Evolutionary conservation across 2,113 vertebrate species (phyloP).

Genomic region (Epinephelus lanceolatus): DNA sequence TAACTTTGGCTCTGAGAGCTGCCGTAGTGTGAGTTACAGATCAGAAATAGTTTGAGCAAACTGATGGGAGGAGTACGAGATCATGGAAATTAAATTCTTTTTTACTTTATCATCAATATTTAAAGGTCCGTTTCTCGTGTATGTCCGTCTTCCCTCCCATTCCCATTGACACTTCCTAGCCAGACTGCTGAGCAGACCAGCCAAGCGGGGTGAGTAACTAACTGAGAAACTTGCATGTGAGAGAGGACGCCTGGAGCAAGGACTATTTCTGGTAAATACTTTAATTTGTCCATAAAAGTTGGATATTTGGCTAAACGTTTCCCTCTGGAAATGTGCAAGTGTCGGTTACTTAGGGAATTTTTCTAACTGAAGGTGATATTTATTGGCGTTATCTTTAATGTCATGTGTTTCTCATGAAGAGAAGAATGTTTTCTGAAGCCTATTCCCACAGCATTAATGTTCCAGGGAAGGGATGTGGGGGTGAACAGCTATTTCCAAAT

Average conservation of each 20-base stretch:
- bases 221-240: background rate
- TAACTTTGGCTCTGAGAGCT: background rate
- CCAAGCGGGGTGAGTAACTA: background rate
- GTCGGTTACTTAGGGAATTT: background rate
- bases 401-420: background rate
- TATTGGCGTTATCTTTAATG: background rate
- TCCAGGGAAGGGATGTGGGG: background rate
- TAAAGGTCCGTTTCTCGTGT: slow-evolving; percentile 17
- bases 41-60: background rate
- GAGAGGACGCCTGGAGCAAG: background rate
- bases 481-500: background rate
- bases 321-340: background rate
- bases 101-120: slow-evolving; percentile 17
- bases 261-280: background rate
- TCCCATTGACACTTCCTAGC: slow-evolving; percentile 13
- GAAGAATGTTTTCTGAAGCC: background rate
- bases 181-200: background rate
- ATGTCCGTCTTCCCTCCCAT: slow-evolving; percentile 7
- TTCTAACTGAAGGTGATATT: background rate
- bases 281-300: background rate
- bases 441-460: background rate
- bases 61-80: background rate
- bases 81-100: too few relatives aligned
- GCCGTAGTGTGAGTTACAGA: background rate
- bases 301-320: background rate